Evolutionary conservation across 2,113 vertebrate species (phyloP).

Genomic region (Genyomyrus donnyi): DNA sequence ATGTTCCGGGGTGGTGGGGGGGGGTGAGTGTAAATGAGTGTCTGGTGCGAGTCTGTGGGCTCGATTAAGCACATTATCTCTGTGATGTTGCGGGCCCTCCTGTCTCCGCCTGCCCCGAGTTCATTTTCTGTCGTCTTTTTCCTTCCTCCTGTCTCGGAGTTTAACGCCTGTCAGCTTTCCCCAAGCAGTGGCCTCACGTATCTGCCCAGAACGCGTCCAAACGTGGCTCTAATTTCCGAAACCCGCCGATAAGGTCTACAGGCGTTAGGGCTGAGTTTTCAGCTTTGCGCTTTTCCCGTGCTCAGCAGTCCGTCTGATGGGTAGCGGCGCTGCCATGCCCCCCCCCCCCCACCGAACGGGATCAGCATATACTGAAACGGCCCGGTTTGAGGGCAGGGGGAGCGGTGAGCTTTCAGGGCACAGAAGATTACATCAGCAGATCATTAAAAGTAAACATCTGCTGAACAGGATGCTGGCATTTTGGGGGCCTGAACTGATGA

Average conservation of each 20-base stretch:
- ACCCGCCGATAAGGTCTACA: neutral
- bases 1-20: neutral
- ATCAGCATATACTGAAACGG: neutral
- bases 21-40: neutral
- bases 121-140: neutral
- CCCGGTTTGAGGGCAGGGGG: neutral
- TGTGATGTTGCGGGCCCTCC: neutral
- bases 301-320: neutral
- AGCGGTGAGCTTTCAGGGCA: neutral
- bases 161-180: neutral
- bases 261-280: neutral
- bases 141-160: neutral
- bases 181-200: neutral
- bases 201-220: neutral
- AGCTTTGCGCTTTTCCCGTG: neutral
- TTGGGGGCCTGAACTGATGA: neutral
- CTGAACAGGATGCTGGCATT: neutral
- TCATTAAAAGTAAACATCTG: neutral
- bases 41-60: neutral
- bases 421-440: neutral
- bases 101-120: neutral
- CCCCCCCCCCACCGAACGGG: neutral
- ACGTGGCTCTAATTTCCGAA: neutral
- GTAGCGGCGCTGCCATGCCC: neutral
- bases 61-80: constrained; percentile 1